These are phyloP conservation scores for zebrafish (Danio rerio) DNA, from an alignment of 2,113 vertebrate species.

Conservation along the genomic window GRCz12tu NC_133178.1:61657501-61658000, in stretches of 20 bases:
- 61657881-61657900: background rate
- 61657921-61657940: background rate
- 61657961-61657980: background rate
- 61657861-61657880: background rate
- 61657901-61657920: too few species aligned
- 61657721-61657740: background rate
- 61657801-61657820: too few species aligned
- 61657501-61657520: too few species aligned
- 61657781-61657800: too few species aligned
- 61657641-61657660: conserved; percentile 4
- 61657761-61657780: too few species aligned
- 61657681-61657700: background rate
- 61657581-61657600: conserved; percentile 31
- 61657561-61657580: background rate
- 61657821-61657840: background rate
- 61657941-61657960: background rate
- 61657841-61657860: background rate
- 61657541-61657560: background rate
- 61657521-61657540: too few species aligned
- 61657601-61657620: conserved; percentile 5
- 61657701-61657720: background rate
- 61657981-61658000: conserved; percentile 4
- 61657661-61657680: conserved; percentile 24
- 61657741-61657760: background rate
- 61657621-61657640: background rate